Percentiles rank a stretch among this genome's conserved stretches.
These are phyloP conservation scores for Ericerus pela DNA, from an alignment of 1,140 invertebrate species.

Conservation along the genomic window DNA sequence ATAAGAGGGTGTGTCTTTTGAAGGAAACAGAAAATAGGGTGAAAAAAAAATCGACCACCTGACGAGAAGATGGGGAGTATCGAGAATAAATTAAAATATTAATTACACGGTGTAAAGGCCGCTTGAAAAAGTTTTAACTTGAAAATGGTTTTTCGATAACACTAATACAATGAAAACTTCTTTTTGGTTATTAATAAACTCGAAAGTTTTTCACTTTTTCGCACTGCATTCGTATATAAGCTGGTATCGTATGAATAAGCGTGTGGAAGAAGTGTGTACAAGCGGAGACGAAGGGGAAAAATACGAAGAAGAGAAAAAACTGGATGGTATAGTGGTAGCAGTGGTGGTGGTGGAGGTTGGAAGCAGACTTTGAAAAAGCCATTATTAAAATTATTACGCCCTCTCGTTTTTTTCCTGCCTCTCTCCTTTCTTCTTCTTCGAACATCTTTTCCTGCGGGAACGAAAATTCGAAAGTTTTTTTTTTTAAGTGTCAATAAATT, in stretches of 20 bases:
- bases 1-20: background rate
- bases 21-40: background rate
- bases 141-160: background rate
- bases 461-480: background rate
- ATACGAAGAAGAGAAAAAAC: too few relatives aligned
- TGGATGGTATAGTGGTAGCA: background rate
- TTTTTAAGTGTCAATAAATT: background rate
- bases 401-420: background rate
- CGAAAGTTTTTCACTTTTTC: background rate
- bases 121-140: background rate
- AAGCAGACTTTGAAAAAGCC: background rate
- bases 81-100: background rate
- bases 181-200: background rate
- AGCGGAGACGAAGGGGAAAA: too few relatives aligned
- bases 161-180: background rate
- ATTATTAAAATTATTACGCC: background rate
- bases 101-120: too few relatives aligned
- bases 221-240: background rate
- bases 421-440: too few relatives aligned
- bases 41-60: background rate
- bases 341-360: background rate
- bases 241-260: too few relatives aligned
- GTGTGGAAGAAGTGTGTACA: too few relatives aligned
- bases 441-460: too few relatives aligned
- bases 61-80: background rate